A percentile compares a stretch with the other conserved stretches of the same genome.
These are phyloP conservation scores for Tridacna gigas DNA, from an alignment of 2,888 invertebrate species.

Conservation along the genomic window DNA sequence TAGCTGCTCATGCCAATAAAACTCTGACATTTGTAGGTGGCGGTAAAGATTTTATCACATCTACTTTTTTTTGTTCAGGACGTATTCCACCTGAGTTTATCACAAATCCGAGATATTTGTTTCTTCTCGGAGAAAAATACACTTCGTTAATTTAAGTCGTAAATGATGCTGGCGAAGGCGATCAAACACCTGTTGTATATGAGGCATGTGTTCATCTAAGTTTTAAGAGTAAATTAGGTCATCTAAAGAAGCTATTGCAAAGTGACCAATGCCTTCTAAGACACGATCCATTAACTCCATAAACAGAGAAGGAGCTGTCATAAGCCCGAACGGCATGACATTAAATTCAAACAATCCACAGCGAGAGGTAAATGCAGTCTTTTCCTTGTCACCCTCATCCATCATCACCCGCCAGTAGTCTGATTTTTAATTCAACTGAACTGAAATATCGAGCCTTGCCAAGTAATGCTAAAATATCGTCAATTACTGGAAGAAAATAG, in stretches of 20 bases:
- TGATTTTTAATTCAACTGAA: constrained; percentile 33
- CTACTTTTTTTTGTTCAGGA: constrained; percentile 2
- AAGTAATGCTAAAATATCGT: constrained; percentile 32
- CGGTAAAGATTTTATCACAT: constrained; percentile 5
- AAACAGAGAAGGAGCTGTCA: constrained; percentile 38
- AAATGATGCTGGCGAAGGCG: not conserved
- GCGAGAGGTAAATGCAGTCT: constrained; percentile 48
- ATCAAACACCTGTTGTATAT: not conserved
- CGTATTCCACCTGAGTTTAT: not conserved
- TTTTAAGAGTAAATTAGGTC: not conserved
- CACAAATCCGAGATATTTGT: constrained; percentile 3
- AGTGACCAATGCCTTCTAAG: constrained; percentile 44
- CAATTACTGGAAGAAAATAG: constrained; percentile 21
- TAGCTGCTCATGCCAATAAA: too few relatives aligned
- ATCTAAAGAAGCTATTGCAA: constrained; percentile 16
- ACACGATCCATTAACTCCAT: constrained; percentile 46
- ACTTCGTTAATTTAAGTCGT: not conserved
- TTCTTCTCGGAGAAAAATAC: not conserved
- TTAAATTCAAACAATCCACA: constrained; percentile 43
- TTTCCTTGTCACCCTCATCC: constrained; percentile 35
- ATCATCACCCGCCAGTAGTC: constrained; percentile 52
- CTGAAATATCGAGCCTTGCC: constrained; percentile 42
- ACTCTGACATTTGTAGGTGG: constrained; percentile 5
- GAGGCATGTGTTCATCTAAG: not conserved
- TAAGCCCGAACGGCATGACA: constrained; percentile 42